Base-by-base conservation (phyloP, 2,797 vertebrate genomes). In the Lutjanus campechanus region DNA sequence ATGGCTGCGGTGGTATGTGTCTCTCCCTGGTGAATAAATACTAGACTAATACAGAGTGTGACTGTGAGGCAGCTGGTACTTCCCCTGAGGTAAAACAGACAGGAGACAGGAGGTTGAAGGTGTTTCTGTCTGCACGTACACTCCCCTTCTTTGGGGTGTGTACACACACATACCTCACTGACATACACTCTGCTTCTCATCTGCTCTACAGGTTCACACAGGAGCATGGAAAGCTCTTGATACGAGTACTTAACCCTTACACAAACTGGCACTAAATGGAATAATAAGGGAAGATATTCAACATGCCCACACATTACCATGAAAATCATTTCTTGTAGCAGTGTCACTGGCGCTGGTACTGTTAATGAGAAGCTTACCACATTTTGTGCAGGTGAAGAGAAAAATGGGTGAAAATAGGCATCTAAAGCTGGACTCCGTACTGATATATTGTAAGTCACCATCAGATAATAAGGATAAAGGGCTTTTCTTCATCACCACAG, bases 181-280 rank as follows among this genome's bases (percentile, higher is more conserved):
- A 93, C 86, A 92, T 70, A 85, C 77, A 79, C 83, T 46, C 63
- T 85, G 86, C 74, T 76, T 89, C 88, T 92, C 90, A 88, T 93
- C 88, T 90, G 88, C 73, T 77, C 80, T 91, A 75, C 94, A 93
- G 93, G 94, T 95, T 94, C 80, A 81, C 92, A 94, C 94, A 94
- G 85, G 92, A 95, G 88, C 77, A 69, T 5, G 20, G 54, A 74
- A 77, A 88, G 80, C 83, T 86, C 80, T 79, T 41, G 46, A 76
- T 83, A 77, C 20, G 76, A 91, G 47, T 25, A 69, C 70, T 92
- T 93, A 90, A 92, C 88, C 82, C 90, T 90, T 87, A 69, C 22
- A 36, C 53, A 68, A 79, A 82, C 69, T 73, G 65, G 56, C 15
- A 67, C 10, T 56, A 44, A 77, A 60, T 55, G n/a, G 15, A 79